Evolutionary conservation across 2,888 invertebrate genomes (phyloP).

Genomic region (Apodemia mormo): DNA sequence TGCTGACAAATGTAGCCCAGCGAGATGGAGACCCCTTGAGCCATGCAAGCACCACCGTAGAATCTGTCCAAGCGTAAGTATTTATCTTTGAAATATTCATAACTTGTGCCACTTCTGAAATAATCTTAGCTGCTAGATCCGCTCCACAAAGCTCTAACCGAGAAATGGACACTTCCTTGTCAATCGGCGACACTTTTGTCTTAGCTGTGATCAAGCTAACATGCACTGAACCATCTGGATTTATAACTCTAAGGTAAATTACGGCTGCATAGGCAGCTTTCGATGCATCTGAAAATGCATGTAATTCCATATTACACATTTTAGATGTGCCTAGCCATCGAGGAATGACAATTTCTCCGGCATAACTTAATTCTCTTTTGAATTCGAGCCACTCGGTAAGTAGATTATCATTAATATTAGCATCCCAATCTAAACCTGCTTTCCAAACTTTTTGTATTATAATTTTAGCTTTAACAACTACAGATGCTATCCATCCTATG

Average conservation of each 20-base stretch:
- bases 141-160: conserved; percentile 23
- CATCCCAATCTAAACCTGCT: conserved; percentile 35
- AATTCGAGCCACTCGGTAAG: not conserved
- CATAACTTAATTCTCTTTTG: not conserved
- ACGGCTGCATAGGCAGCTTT: conserved; percentile 36
- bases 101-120: conserved; percentile 22
- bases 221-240: conserved; percentile 13
- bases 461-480: not conserved
- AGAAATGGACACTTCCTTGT: conserved; percentile 23
- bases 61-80: conserved; percentile 28
- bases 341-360: conserved; percentile 12
- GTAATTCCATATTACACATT: conserved; percentile 30
- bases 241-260: conserved; percentile 29
- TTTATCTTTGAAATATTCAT: conserved; percentile 20
- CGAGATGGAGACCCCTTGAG: conserved; percentile 29
- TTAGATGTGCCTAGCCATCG: not conserved
- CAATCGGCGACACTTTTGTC: conserved; percentile 26
- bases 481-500: conserved; percentile 1
- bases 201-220: conserved; percentile 26
- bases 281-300: conserved; percentile 36
- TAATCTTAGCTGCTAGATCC: not conserved
- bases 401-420: conserved; percentile 19
- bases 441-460: conserved; percentile 27
- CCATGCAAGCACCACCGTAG: conserved; percentile 25
- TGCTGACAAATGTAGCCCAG: conserved; percentile 30